Percentiles rank a stretch among this genome's conserved stretches.
These are phyloP conservation scores for Orchesella flavescens DNA, from an alignment of 2,888 invertebrate genomes.

Conservation along the genomic window DNA sequence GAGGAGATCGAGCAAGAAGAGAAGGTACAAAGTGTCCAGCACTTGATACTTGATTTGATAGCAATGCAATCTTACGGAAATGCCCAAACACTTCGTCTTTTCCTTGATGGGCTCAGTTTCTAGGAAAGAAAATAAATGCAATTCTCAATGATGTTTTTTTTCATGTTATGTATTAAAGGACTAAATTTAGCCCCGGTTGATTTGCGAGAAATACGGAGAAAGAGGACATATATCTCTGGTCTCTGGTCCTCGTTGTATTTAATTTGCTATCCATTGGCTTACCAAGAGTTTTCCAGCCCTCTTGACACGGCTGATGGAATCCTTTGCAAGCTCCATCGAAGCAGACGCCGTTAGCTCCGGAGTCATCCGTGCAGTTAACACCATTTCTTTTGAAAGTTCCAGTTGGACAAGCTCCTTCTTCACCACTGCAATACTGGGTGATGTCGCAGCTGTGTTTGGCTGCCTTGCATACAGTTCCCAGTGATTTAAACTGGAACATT, in stretches of 20 bases:
- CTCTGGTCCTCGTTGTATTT: conserved; percentile 1
- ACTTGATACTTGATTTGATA: too few species aligned
- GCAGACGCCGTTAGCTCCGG: conserved; percentile 81
- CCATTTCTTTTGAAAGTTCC: conserved; percentile 96
- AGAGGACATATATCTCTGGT: not conserved
- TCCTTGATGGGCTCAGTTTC: conserved; percentile 62
- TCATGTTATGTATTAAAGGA: too few species aligned
- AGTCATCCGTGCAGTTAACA: conserved; percentile 82
- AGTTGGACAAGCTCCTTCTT: conserved; percentile 88
- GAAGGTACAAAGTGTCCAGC: too few species aligned
- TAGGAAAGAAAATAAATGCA: not conserved
- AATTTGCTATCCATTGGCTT: conserved; percentile 12
- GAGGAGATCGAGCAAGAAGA: too few species aligned
- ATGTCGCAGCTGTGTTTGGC: conserved; percentile 95
- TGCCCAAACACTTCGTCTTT: conserved; percentile 53
- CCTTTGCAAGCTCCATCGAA: conserved; percentile 87
- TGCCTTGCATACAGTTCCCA: conserved; percentile 88
- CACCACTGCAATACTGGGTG: conserved; percentile 93
- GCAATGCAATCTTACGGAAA: conserved; percentile 25
- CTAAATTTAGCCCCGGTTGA: too few species aligned
- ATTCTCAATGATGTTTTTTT: too few species aligned
- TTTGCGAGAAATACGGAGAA: not conserved
- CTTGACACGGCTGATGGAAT: conserved; percentile 62
- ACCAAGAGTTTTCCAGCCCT: conserved; percentile 60
- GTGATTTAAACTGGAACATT: conserved; percentile 79